Evolutionary conservation across 2,888 invertebrate species (phyloP), one percentile per base, ranked within the genome.

Genomic region (Bellardia pandia): DNA sequence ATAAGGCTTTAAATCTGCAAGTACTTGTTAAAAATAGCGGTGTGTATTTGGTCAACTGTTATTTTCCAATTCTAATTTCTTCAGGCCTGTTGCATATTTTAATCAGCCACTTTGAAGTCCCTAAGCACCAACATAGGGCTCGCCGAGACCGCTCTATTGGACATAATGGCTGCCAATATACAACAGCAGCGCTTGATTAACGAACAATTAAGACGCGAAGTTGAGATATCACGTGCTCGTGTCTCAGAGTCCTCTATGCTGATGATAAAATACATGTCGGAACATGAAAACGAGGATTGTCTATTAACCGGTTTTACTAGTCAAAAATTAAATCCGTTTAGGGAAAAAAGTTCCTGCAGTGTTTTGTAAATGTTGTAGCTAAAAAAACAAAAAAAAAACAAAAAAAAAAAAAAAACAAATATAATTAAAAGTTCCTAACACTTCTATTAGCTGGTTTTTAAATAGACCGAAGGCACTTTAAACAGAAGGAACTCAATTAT

Each of bases 281-380:
- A 98, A 91, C 98, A 98, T 92, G 97, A 98, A 92, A 97, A 97
- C 90, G 98, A 98, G 92, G 99, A 99, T 94, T 98, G 97, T 91
- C 95, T 99, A 69, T 95, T 99, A 89, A 97, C 97, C 89, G 99
- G 99, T 8, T 99, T 99, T 94, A 97, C 98, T 88, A 98, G 97
- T 90, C 98, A 98, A 93, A 98, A 98, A 93, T 97, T 98, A 16
- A 99, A 99, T 94, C 99, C 99, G 42, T 99, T 98, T 95, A 96
- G 98, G 89, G 98, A 98, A 94, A 98, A 98, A 94, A 97, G 97
- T 93, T 96, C 97, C 86, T 98, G 98, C 94, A 95, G 95, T 90
- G 94, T 98, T 90, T 95, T 98, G 90, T 98, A 97, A 96, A 60
- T 33, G 23, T 53, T 33, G 37, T 3, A 13, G 13, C 5, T 5